Percentiles rank a stretch among this genome's conserved stretches.
Conservation (phyloP, 1,140 invertebrate genomes). For the Epicauta chinensis region DNA sequence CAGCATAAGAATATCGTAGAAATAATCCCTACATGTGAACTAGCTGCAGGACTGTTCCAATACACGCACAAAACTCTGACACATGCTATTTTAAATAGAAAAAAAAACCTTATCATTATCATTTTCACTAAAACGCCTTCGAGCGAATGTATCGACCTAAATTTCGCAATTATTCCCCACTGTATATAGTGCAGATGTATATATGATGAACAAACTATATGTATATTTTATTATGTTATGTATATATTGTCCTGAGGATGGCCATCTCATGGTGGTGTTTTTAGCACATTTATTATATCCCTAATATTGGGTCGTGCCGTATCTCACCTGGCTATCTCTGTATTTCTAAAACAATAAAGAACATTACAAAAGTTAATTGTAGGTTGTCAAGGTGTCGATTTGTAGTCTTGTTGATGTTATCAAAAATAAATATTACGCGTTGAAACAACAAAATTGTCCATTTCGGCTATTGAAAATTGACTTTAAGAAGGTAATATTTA, state of each 20-base stretch:
- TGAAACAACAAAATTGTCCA: constrained; percentile 35
- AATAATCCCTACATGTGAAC: constrained; percentile 13
- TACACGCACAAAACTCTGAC: constrained; percentile 8
- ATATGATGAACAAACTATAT: too few relatives aligned
- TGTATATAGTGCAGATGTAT: too few relatives aligned
- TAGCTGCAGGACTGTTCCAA: constrained; percentile 10
- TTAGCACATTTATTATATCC: constrained; percentile 31
- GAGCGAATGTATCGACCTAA: constrained; percentile 5
- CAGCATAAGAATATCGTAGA: not conserved
- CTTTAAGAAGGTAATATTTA: constrained; percentile 22
- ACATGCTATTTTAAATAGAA: constrained; percentile 12
- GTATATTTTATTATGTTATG: not conserved
- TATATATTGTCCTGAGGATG: not conserved
- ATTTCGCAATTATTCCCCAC: constrained; percentile 8
- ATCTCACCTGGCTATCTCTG: constrained; percentile 32
- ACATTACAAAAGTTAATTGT: constrained; percentile 42
- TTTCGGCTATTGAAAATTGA: constrained; percentile 13
- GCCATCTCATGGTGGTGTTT: constrained; percentile 1
- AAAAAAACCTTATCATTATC: constrained; percentile 11
- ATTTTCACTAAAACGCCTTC: constrained; percentile 7
- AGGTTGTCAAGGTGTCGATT: constrained; percentile 45
- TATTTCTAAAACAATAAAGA: constrained; percentile 40
- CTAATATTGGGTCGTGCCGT: constrained; percentile 33
- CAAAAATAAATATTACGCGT: constrained; percentile 43
- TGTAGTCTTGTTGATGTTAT: constrained; percentile 41